These are phyloP conservation scores for Anguilla obscura DNA, from an alignment of 2,797 vertebrate genomes.

Conservation along the genomic window DNA sequence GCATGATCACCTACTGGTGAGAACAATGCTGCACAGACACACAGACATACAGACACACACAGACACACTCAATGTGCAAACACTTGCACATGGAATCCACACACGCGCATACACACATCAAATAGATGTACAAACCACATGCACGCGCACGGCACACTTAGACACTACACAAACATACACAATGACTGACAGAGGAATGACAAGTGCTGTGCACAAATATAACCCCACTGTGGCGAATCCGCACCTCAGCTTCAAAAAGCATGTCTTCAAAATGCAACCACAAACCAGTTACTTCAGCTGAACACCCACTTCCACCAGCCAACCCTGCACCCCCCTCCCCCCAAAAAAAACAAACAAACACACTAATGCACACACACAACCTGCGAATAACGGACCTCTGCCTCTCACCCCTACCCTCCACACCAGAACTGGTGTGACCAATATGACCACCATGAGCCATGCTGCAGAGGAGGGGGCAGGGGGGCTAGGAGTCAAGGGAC, in stretches of 20 bases:
- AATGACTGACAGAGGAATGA: slow-evolving; percentile 52
- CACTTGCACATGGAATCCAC: slow-evolving; percentile 45
- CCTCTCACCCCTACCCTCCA: slow-evolving; percentile 47
- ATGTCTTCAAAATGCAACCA: slow-evolving; percentile 24
- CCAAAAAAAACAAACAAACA: not conserved
- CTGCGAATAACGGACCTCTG: slow-evolving; percentile 40
- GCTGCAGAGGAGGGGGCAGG: slow-evolving; percentile 70
- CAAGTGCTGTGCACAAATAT: slow-evolving; percentile 57
- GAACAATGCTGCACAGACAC: slow-evolving; percentile 60
- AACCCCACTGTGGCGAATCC: slow-evolving; percentile 13
- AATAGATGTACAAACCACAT: slow-evolving; percentile 44
- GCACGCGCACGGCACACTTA: slow-evolving; percentile 56
- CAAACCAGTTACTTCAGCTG: slow-evolving; percentile 8
- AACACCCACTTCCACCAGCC: slow-evolving; percentile 11
- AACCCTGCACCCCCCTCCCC: slow-evolving; percentile 31
- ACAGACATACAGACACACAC: slow-evolving; percentile 45
- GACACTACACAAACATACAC: slow-evolving; percentile 46
- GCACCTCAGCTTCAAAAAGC: slow-evolving; percentile 21
- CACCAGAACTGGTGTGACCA: slow-evolving; percentile 67
- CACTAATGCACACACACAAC: not conserved
- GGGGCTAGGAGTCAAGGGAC: slow-evolving; percentile 40
- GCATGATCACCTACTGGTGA: slow-evolving; percentile 66
- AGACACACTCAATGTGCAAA: slow-evolving; percentile 20
- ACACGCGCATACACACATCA: slow-evolving; percentile 53
- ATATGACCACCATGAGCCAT: slow-evolving; percentile 74